Conservation (phyloP, 2,797 vertebrate genomes). For the Sparus aurata region DNA sequence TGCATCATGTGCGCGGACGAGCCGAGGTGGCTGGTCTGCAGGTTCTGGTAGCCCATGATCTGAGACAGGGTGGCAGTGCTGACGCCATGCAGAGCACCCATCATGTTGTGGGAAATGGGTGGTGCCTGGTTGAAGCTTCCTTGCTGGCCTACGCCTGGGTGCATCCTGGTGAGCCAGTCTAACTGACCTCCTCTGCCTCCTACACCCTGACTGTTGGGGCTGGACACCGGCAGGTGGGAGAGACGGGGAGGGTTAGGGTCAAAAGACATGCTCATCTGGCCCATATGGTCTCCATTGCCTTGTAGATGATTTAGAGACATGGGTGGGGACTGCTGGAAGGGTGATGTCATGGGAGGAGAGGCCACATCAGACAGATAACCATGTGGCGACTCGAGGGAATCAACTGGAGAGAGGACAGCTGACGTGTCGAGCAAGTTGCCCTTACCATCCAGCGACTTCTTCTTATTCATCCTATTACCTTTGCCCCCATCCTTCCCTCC, state of each 20-base stretch:
- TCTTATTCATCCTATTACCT: conserved; percentile 92
- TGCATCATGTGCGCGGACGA: conserved; percentile 88
- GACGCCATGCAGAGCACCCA: conserved; percentile 90
- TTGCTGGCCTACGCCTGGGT: conserved; percentile 87
- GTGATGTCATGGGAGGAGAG: conserved; percentile 95
- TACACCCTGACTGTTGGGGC: conserved; percentile 78
- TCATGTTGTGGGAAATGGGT: conserved; percentile 86
- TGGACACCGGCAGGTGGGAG: conserved; percentile 89
- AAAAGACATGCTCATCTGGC: conserved; percentile 92
- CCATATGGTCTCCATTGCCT: conserved; percentile 90
- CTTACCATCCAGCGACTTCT: conserved; percentile 93
- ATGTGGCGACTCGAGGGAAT: conserved; percentile 95
- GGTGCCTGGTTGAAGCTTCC: conserved; percentile 87
- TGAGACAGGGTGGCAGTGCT: conserved; percentile 88
- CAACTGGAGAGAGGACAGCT: conserved; percentile 92
- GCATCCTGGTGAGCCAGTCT: conserved; percentile 93
- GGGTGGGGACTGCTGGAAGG: conserved; percentile 94
- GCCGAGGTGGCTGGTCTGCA: conserved; percentile 89
- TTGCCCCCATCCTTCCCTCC: conserved; percentile 92
- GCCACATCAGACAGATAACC: conserved; percentile 96
- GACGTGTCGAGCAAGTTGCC: conserved; percentile 91
- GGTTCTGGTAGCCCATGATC: conserved; percentile 94
- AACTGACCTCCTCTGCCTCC: conserved; percentile 85
- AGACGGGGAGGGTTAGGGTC: conserved; percentile 91
- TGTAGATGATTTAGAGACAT: conserved; percentile 94